A percentile compares a stretch with the other conserved stretches of the same genome.
These are phyloP conservation scores for Diorhabda elongata DNA, from an alignment of 1,140 invertebrate genomes.

Conservation along the genomic window DNA sequence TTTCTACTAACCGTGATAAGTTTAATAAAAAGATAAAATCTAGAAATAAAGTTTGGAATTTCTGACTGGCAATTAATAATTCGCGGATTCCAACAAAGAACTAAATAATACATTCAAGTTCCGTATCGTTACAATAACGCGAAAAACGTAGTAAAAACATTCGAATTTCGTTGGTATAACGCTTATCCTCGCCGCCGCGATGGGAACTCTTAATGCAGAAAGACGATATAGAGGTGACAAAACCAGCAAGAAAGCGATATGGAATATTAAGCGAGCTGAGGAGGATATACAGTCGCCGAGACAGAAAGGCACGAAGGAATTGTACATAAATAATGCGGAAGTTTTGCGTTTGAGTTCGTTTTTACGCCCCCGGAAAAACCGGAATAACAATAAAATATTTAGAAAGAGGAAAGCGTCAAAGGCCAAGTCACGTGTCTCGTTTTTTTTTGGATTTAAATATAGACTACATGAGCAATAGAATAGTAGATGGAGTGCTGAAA, in stretches of 20 bases:
- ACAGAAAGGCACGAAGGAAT: constrained; percentile 28
- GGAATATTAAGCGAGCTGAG: constrained; percentile 30
- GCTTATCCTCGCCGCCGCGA: constrained; percentile 21
- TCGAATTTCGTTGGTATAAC: constrained; percentile 8
- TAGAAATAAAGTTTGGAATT: no score
- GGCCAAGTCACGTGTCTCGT: constrained; percentile 31
- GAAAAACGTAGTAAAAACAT: constrained; percentile 5
- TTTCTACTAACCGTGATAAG: no score
- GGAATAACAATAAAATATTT: constrained; percentile 31
- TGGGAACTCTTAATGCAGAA: constrained; percentile 28
- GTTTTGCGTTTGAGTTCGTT: constrained; percentile 26
- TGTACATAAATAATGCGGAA: constrained; percentile 31
- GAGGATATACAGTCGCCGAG: constrained; percentile 21
- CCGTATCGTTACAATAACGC: background rate
- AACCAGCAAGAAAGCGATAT: constrained; percentile 28
- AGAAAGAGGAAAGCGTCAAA: constrained; percentile 29
- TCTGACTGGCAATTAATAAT: background rate
- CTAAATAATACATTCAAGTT: background rate
- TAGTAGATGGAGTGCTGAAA: background rate
- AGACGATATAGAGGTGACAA: constrained; percentile 30
- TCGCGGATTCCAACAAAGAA: background rate
- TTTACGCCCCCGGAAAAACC: constrained; percentile 16
- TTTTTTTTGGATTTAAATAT: background rate
- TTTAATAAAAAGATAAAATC: no score
- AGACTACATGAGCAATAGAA: background rate